Evolutionary conservation across 2,888 invertebrate species (phyloP).

Genomic region (Synanthedon vespiformis): DNA sequence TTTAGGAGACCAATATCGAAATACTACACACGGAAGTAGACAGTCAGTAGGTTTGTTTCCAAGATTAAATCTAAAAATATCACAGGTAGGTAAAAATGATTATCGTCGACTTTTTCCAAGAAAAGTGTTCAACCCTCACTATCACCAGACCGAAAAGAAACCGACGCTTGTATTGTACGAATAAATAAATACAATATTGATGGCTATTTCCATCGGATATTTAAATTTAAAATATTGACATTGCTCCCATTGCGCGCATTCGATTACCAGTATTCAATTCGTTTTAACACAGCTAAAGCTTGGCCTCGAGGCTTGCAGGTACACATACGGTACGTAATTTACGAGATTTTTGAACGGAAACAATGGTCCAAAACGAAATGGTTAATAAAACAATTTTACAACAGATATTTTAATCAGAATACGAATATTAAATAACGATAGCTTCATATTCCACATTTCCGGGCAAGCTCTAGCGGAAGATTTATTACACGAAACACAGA

Average conservation of each 20-base stretch:
- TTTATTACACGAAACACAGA: not conserved
- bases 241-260: slow-evolving; percentile 59
- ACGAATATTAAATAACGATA: not conserved
- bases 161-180: not conserved
- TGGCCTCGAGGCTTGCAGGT: slow-evolving; percentile 50
- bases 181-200: slow-evolving; percentile 5
- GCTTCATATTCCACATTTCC: not conserved
- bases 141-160: too few relatives aligned
- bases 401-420: not conserved
- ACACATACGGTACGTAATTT: slow-evolving; percentile 62
- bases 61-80: not conserved
- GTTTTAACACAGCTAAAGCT: slow-evolving; percentile 53
- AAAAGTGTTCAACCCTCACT: too few relatives aligned
- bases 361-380: slow-evolving; percentile 56
- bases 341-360: slow-evolving; percentile 55
- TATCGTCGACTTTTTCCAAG: too few relatives aligned
- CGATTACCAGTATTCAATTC: slow-evolving; percentile 68
- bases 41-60: not conserved
- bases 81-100: too few relatives aligned
- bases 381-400: slow-evolving; percentile 46
- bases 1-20: too few relatives aligned
- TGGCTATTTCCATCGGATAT: slow-evolving; percentile 45
- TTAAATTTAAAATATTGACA: slow-evolving; percentile 67
- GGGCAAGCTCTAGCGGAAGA: not conserved
- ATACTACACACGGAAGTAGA: not conserved